A percentile compares a stretch with the other conserved stretches of the same genome.
phyloP scores from a whole-genome alignment of 2,113 vertebrate species.

The Ammodytes marinus region DNA sequence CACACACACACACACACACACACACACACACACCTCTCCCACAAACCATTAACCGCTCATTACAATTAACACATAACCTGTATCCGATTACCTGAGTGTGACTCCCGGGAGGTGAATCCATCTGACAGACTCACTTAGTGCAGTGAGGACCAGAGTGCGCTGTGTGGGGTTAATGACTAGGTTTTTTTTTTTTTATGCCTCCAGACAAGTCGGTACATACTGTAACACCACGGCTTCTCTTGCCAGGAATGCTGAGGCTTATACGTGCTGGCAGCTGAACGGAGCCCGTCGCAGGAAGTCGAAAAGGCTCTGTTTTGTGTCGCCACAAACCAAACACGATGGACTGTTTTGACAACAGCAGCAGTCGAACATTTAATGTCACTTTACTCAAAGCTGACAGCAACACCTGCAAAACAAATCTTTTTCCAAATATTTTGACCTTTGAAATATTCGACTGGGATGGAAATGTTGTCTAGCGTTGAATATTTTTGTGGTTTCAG shows the following conservation, averaged over 20 bases:
- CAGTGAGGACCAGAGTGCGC: slow-evolving; percentile 43
- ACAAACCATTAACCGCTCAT: slow-evolving; percentile 36
- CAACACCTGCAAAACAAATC: background rate
- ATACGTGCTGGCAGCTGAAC: slow-evolving; percentile 32
- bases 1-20: too few species aligned
- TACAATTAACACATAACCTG: slow-evolving; percentile 47
- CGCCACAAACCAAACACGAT: background rate
- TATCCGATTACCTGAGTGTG: slow-evolving; percentile 48
- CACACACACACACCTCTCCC: too few species aligned
- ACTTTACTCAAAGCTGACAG: slow-evolving; percentile 2
- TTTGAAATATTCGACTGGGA: background rate
- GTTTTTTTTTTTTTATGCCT: slow-evolving; percentile 27
- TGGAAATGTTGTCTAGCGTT: background rate
- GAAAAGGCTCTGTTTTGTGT: slow-evolving; percentile 28
- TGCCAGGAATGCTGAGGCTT: slow-evolving; percentile 50
- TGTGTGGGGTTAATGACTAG: slow-evolving; percentile 52
- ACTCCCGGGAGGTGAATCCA: slow-evolving; percentile 40
- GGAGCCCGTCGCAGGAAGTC: slow-evolving; percentile 23
- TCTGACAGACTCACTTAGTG: slow-evolving; percentile 39
- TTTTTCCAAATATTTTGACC: background rate
- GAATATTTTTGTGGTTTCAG: background rate
- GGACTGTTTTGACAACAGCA: slow-evolving; percentile 19
- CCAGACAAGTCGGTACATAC: slow-evolving; percentile 37
- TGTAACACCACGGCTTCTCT: slow-evolving; percentile 27
- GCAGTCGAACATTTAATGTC: slow-evolving; percentile 10